Evolutionary conservation across 2,888 invertebrate species (phyloP).

Genomic region (Agrochola lychnidis): DNA sequence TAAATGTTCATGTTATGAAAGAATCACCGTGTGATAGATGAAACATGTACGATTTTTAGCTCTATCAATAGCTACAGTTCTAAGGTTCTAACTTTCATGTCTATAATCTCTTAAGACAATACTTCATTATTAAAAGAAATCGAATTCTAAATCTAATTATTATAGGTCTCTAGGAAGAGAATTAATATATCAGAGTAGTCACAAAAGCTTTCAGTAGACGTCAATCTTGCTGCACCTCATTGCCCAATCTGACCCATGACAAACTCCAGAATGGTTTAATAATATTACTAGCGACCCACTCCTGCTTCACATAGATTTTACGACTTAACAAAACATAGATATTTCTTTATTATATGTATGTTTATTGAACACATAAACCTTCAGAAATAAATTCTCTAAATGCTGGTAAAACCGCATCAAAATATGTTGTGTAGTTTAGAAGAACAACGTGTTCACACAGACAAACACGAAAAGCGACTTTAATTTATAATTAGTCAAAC

Average conservation of each 20-base stretch:
- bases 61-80: not conserved
- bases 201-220: not conserved
- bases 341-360: not conserved
- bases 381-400: not conserved
- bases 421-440: not conserved
- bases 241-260: not conserved
- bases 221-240: not conserved
- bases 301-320: not conserved
- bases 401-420: not conserved
- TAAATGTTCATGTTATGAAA: conserved; percentile 21
- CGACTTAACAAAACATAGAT: not conserved
- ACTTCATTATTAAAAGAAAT: accelerated
- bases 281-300: not conserved
- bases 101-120: not conserved
- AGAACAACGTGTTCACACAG: not conserved
- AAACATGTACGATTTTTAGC: not conserved
- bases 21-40: not conserved
- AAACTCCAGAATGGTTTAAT: not conserved
- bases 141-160: no score
- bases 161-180: not conserved
- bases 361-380: not conserved
- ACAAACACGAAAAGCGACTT: not conserved
- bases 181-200: not conserved
- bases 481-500: not conserved
- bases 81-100: no score